Evolutionary conservation across 1,140 invertebrate genomes (phyloP).

Genomic region (Radopholus similis): DNA sequence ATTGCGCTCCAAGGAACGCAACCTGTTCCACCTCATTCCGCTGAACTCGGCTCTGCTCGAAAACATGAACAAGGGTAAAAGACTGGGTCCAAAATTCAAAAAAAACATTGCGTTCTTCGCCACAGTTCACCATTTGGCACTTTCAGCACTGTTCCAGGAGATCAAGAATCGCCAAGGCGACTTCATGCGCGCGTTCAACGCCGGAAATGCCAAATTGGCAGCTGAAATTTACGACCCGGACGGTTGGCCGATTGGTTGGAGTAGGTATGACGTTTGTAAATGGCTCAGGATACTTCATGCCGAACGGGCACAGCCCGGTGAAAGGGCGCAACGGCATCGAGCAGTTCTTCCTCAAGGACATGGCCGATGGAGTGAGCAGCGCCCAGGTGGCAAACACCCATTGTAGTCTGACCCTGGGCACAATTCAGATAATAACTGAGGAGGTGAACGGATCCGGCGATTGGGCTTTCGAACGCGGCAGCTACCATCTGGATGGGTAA

Average conservation of each 20-base stretch:
- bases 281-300: constrained; percentile 57
- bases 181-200: constrained; percentile 57
- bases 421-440: constrained; percentile 55
- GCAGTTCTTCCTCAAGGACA: constrained; percentile 55
- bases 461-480: constrained; percentile 59
- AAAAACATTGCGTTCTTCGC: not conserved
- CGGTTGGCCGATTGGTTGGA: not conserved
- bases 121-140: not conserved
- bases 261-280: not conserved
- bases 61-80: constrained; percentile 40
- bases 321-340: constrained; percentile 57
- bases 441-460: constrained; percentile 59
- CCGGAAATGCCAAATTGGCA: constrained; percentile 50
- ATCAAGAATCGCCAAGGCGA: constrained; percentile 58
- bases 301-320: constrained; percentile 53
- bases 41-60: constrained; percentile 34
- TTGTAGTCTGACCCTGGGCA: not conserved
- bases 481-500: constrained; percentile 50
- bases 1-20: constrained; percentile 19
- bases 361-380: constrained; percentile 55
- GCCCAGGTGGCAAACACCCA: constrained; percentile 17
- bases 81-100: constrained; percentile 13
- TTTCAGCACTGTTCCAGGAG: constrained; percentile 60
- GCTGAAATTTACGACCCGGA: constrained; percentile 57
- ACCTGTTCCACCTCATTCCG: constrained; percentile 40